Evolutionary conservation across 2,888 invertebrate species (phyloP).

Genomic region (Xanthia icteritia): DNA sequence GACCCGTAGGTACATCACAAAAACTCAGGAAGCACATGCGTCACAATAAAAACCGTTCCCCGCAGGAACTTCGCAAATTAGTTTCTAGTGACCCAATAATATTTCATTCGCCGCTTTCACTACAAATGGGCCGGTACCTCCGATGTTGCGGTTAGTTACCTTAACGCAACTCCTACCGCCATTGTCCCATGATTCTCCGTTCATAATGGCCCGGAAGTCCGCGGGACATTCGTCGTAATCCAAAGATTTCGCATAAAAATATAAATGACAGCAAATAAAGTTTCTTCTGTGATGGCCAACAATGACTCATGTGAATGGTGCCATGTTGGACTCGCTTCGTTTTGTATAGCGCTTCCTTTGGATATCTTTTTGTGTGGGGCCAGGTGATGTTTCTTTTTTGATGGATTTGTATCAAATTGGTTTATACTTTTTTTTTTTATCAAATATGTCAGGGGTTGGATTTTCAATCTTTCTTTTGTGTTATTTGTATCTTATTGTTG

Average conservation of each 20-base stretch:
- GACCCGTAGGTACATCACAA: conserved; percentile 32
- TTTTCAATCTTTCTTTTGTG: conserved; percentile 37
- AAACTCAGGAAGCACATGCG: conserved; percentile 49
- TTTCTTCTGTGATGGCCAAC: conserved; percentile 79
- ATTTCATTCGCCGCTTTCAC: conserved; percentile 61
- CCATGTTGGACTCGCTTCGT: conserved; percentile 60
- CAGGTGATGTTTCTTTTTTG: conserved; percentile 72
- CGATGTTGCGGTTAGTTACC: conserved; percentile 79
- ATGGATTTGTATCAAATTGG: conserved; percentile 76
- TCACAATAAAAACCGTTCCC: conserved; percentile 50
- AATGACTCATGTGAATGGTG: conserved; percentile 75
- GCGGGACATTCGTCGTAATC: conserved; percentile 75
- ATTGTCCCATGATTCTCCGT: conserved; percentile 69
- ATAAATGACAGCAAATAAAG: conserved; percentile 87
- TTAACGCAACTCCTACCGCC: conserved; percentile 74
- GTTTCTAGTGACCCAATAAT: conserved; percentile 62
- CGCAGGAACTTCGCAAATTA: conserved; percentile 65
- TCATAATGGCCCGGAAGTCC: conserved; percentile 84
- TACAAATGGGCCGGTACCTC: conserved; percentile 53
- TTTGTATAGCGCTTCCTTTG: conserved; percentile 69
- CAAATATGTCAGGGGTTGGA: conserved; percentile 46
- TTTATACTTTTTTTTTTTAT: conserved; percentile 65
- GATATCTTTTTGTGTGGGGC: conserved; percentile 67
- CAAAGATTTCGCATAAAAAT: conserved; percentile 78
- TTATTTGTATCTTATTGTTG: conserved; percentile 28